A percentile compares a stretch with the other conserved stretches of the same genome.
Conservation (phyloP, 1,140 invertebrate species). For the Drosophila lacertosa region DNA sequence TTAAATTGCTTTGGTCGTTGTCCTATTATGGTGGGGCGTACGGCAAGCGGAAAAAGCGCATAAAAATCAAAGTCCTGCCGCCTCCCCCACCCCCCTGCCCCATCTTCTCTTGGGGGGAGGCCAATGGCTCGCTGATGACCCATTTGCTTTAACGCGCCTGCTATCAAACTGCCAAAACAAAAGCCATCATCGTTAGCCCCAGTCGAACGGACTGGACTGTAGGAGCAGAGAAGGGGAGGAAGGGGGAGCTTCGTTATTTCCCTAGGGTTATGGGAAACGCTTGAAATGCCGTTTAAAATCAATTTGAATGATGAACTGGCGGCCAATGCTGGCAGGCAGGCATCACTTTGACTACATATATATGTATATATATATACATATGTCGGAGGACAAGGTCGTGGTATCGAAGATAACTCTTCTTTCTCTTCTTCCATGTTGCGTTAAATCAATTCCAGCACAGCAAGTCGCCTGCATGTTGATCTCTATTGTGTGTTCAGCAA, state of each 20-base stretch:
- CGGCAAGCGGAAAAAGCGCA: conserved; percentile 52
- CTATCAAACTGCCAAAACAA: conserved; percentile 80
- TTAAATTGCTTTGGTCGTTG: conserved; percentile 51
- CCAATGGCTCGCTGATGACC: conserved; percentile 69
- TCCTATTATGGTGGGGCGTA: conserved; percentile 19
- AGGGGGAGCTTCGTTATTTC: background rate
- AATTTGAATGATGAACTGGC: conserved; percentile 80
- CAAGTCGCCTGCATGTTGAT: too few species aligned
- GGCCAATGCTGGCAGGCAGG: conserved; percentile 9
- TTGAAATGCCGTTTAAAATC: conserved; percentile 80
- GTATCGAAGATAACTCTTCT: too few species aligned
- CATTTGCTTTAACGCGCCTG: conserved; percentile 76
- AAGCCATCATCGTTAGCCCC: conserved; percentile 77
- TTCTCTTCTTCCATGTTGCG: too few species aligned
- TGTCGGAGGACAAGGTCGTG: too few species aligned
- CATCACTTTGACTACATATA: conserved; percentile 33
- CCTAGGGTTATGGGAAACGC: conserved; percentile 70
- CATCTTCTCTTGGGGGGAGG: conserved; percentile 53
- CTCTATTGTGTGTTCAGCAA: too few species aligned
- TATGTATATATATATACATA: too few species aligned
- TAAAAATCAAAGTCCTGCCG: conserved; percentile 63
- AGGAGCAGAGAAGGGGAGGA: conserved; percentile 3
- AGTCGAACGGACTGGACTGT: conserved; percentile 6
- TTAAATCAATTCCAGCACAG: too few species aligned
- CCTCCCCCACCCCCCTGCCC: conserved; percentile 1